These are phyloP conservation scores for Mus pahari DNA, from an alignment of 2,113 vertebrate genomes.

Conservation along the genomic window DNA sequence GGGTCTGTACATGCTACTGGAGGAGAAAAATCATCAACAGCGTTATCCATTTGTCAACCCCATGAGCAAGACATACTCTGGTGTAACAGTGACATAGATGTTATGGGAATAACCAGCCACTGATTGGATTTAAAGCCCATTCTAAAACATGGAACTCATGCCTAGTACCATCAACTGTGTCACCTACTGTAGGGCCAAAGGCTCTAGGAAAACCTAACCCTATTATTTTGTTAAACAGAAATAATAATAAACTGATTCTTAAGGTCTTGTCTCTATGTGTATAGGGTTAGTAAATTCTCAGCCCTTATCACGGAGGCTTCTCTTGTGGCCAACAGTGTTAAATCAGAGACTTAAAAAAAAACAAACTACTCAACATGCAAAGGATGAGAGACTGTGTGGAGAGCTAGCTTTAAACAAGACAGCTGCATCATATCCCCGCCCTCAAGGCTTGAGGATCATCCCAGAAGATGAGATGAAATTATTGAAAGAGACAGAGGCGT, in stretches of 20 bases:
- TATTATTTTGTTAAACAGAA: neutral
- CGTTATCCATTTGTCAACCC: neutral
- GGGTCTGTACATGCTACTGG: neutral
- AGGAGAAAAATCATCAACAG: neutral
- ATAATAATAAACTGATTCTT: neutral
- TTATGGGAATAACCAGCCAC: neutral
- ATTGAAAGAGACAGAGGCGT: neutral
- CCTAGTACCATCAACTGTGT: neutral
- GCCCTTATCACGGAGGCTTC: neutral
- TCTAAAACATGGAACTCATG: neutral
- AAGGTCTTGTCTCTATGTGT: neutral
- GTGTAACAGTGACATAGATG: no score
- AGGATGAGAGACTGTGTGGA: neutral
- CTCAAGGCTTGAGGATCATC: neutral
- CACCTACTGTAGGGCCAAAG: neutral
- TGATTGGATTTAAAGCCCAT: neutral
- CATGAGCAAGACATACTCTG: neutral
- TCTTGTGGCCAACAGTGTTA: neutral
- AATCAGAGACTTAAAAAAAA: neutral
- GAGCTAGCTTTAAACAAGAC: neutral
- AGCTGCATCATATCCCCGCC: neutral
- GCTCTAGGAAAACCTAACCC: neutral
- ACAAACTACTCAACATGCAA: neutral
- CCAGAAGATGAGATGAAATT: neutral
- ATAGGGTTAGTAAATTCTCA: neutral